Evolutionary conservation across 2,113 vertebrate genomes (phyloP).

Genomic region (Chelonoidis abingdonii): DNA sequence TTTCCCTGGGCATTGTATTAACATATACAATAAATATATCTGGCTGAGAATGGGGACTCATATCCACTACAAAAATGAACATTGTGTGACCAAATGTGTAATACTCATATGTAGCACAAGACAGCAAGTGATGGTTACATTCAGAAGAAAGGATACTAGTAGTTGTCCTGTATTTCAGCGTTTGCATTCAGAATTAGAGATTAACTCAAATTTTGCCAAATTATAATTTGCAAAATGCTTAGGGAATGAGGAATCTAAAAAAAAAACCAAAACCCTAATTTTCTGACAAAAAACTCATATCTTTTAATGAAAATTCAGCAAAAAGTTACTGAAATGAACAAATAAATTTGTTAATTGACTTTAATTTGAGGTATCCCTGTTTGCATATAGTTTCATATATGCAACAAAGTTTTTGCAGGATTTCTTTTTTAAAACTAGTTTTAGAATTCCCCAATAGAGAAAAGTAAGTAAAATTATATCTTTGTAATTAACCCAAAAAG

Average conservation of each 20-base stretch:
- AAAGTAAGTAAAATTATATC: conserved; percentile 59
- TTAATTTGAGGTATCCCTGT: conserved; percentile 58
- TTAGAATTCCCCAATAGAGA: conserved; percentile 50
- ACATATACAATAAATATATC: neutral
- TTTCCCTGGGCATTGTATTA: conserved; percentile 34
- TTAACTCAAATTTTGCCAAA: conserved; percentile 33
- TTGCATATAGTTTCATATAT: conserved; percentile 63
- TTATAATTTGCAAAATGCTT: conserved; percentile 26
- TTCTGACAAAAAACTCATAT: conserved; percentile 23
- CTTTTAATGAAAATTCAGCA: conserved; percentile 9
- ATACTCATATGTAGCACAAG: conserved; percentile 41
- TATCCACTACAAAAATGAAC: conserved; percentile 44
- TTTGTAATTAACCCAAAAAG: conserved; percentile 71
- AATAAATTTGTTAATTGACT: conserved; percentile 30
- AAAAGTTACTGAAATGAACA: conserved; percentile 33
- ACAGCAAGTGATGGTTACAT: conserved; percentile 16
- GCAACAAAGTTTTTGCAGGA: conserved; percentile 51
- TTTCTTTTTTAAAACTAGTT: conserved; percentile 41
- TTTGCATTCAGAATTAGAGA: conserved; percentile 1
- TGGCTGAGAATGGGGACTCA: conserved; percentile 7
- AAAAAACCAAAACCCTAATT: conserved; percentile 6
- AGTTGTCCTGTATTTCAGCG: conserved; percentile 37
- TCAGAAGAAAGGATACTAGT: conserved; percentile 35
- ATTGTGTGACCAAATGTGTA: conserved; percentile 3
- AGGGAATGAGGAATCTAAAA: conserved; percentile 12